Evolutionary conservation across 2,113 vertebrate genomes (phyloP), one percentile per base, ranked within the genome.

Genomic region (Passer montanus): DNA sequence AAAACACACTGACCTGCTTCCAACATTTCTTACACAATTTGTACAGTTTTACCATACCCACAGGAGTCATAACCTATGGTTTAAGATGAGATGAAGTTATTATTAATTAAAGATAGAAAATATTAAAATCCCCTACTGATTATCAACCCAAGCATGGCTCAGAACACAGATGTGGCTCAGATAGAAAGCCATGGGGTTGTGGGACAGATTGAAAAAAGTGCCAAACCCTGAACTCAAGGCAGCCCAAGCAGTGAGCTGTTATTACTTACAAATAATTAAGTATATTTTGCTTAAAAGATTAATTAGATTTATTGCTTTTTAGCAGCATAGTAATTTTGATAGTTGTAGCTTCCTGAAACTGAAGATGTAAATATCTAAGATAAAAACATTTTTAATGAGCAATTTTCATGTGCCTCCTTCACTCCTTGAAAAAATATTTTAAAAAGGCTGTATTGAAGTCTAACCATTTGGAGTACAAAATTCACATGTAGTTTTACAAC

Each of bases 401-500:
- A 70, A 22, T 66, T 78, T 81, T 46, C n/a, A 66, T 22, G 52
- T 33, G 31, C 22, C 66, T 74, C 12, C 20, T 28, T 10, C 5
- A 5, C 5, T 55, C 37, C n/a, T 35, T 39, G 0, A n/a, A 33
- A 62, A 52, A 49, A 44, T 5, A 47, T 17, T 15, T 0, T 0
- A 7, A 46, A 43, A 44, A 3, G 13, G 5, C 22, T 75, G 12
- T 27, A 35, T 33, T 60, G n/a, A 72, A 50, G 44, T 59, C 69
- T 94, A 95, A 67, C 39, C 56, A 55, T 70, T 91, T 37, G 41
- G 28, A 91, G 39, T 33, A 83, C 73, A 93, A 93, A 87, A 74
- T 59, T 90, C 60, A 62, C 64, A 76, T 20, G 41, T 30, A 59
- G 80, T 90, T 97, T 87, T 95, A 95, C 76, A 98, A 96, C 96